A percentile compares a stretch with the other conserved stretches of the same genome.
phyloP scores from a whole-genome alignment of 2,888 invertebrate species.

The Leptinotarsa rubiginosa region DNA sequence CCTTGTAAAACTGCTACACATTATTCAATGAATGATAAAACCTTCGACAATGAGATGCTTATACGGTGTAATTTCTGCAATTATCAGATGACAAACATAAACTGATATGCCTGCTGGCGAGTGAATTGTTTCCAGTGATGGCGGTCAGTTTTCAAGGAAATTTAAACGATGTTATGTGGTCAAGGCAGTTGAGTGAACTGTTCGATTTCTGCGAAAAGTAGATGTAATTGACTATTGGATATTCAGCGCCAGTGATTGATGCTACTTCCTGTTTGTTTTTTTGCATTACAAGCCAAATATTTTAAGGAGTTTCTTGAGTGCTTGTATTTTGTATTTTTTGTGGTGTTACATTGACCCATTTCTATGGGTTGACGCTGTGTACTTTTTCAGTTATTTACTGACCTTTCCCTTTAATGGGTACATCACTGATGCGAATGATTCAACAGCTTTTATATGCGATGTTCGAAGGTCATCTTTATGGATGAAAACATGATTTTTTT shows the following conservation, averaged over 20 bases:
- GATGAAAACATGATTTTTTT: no score
- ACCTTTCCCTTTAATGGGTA: no score
- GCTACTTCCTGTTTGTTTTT: not conserved
- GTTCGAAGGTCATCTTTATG: no score
- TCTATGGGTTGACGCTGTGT: no score
- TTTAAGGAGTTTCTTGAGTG: not conserved
- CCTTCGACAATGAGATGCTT: slow-evolving; percentile 1
- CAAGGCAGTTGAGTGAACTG: slow-evolving; percentile 14
- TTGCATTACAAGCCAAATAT: not conserved
- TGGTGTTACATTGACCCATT: no score
- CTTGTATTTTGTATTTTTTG: not conserved
- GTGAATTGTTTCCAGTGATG: not conserved
- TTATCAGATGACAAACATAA: not conserved
- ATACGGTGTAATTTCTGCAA: slow-evolving; percentile 10
- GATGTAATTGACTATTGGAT: not conserved
- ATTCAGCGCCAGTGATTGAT: not conserved
- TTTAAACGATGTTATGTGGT: not conserved
- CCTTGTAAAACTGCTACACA: not conserved
- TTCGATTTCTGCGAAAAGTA: not conserved
- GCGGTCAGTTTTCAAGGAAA: slow-evolving; percentile 2
- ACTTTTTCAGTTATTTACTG: no score
- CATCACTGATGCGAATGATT: no score
- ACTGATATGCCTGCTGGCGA: not conserved
- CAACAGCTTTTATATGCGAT: no score
- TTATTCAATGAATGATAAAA: not conserved